These are phyloP conservation scores for Sternarchorhynchus goeldii DNA, from an alignment of 2,797 vertebrate species.

Conservation along the genomic window DNA sequence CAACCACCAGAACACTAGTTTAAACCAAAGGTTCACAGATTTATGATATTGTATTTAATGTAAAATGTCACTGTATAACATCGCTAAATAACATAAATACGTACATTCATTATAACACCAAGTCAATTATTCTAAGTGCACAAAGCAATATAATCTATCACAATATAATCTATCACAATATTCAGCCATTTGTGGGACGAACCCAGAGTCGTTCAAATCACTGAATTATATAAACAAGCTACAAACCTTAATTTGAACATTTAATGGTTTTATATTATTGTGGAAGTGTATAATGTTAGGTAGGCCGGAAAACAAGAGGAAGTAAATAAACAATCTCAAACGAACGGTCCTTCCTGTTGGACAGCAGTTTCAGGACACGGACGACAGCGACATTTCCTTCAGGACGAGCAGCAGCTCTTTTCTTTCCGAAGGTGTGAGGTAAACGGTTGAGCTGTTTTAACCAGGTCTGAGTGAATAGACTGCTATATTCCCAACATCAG, in stretches of 20 bases:
- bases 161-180: background rate
- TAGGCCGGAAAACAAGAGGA: background rate
- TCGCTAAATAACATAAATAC: background rate
- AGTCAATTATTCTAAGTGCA: background rate
- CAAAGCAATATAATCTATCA: background rate
- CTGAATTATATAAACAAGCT: background rate
- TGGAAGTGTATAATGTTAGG: too few relatives aligned
- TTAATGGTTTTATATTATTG: too few relatives aligned
- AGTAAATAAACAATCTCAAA: background rate
- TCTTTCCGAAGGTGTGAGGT: too few relatives aligned
- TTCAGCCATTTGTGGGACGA: background rate
- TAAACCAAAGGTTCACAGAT: background rate
- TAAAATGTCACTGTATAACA: background rate
- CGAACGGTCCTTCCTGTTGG: background rate
- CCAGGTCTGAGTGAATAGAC: slow-evolving; percentile 5
- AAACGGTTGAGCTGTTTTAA: too few relatives aligned
- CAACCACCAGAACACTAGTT: background rate
- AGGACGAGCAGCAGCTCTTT: too few relatives aligned
- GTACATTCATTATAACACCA: too few relatives aligned
- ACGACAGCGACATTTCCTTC: background rate
- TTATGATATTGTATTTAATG: background rate
- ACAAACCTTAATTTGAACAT: background rate
- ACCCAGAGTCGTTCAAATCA: background rate
- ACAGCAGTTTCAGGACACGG: background rate
- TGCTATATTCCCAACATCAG: slow-evolving; percentile 33